Evolutionary conservation across 2,113 vertebrate species (phyloP).

Genomic region (Chelonoidis abingdonii): DNA sequence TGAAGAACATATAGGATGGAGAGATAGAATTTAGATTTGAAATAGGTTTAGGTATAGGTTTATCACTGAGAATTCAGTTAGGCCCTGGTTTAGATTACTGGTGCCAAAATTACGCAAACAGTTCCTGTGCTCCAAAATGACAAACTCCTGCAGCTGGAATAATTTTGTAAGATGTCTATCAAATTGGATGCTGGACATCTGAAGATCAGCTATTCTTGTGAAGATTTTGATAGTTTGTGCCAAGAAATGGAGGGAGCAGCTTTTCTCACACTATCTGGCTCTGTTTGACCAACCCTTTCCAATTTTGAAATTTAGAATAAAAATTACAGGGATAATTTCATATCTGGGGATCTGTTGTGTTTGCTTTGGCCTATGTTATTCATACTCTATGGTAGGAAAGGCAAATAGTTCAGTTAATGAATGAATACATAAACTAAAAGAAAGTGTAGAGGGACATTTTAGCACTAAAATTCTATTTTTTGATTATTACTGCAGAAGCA

Average conservation of each 20-base stretch:
- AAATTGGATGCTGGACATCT: neutral
- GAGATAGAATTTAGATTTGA: neutral
- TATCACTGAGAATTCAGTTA: neutral
- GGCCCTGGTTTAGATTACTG: neutral
- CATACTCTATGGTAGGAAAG: neutral
- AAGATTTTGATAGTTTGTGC: neutral
- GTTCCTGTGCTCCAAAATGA: neutral
- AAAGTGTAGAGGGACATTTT: neutral
- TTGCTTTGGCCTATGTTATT: neutral
- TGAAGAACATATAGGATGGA: neutral
- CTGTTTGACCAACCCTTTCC: neutral
- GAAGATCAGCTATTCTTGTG: neutral
- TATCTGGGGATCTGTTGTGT: neutral
- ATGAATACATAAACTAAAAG: neutral
- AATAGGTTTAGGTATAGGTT: conserved; percentile 16
- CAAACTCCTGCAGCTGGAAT: neutral
- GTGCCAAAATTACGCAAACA: neutral
- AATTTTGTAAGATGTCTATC: neutral
- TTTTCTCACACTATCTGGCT: neutral
- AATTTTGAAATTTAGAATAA: neutral
- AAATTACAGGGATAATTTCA: neutral
- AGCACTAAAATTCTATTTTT: neutral
- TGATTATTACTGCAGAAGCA: neutral
- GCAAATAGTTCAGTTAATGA: neutral
- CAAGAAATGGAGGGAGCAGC: neutral